Percentiles rank a stretch among this genome's conserved stretches.
phyloP scores from a whole-genome alignment of 2,888 invertebrate species.

The Falcaria lacertinaria region DNA sequence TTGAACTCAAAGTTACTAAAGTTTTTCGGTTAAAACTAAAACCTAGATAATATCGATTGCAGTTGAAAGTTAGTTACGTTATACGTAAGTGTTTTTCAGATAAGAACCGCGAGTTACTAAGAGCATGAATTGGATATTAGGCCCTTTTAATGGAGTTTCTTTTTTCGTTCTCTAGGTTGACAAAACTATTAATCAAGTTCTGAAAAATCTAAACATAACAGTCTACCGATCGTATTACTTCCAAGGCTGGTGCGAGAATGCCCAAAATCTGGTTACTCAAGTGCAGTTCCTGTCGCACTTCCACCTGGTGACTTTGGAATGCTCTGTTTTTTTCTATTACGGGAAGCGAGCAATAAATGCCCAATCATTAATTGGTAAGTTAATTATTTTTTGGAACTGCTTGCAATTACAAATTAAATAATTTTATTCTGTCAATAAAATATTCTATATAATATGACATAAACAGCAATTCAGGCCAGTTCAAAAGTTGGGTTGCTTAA shows the following conservation, averaged over 20 bases:
- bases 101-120: no score
- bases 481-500: no score
- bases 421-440: no score
- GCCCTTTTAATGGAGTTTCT: neutral
- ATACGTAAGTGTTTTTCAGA: no score
- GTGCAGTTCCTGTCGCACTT: conserved; percentile 73
- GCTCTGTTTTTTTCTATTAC: conserved; percentile 80
- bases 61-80: no score
- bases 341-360: conserved; percentile 64
- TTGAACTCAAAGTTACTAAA: no score
- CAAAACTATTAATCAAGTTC: conserved; percentile 58
- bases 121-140: no score
- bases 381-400: neutral
- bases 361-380: conserved; percentile 60
- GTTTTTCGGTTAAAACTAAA: no score
- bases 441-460: no score
- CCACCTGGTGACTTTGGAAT: conserved; percentile 60
- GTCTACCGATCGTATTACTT: conserved; percentile 77
- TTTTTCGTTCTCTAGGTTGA: conserved; percentile 58
- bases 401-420: neutral
- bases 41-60: no score
- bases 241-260: conserved; percentile 68
- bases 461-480: no score
- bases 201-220: conserved; percentile 58
- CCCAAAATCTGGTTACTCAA: conserved; percentile 42